A percentile compares a stretch with the other conserved stretches of the same genome.
Evolutionary conservation across 2,888 invertebrate genomes (phyloP).

Genomic region (Dendrolimus houi): DNA sequence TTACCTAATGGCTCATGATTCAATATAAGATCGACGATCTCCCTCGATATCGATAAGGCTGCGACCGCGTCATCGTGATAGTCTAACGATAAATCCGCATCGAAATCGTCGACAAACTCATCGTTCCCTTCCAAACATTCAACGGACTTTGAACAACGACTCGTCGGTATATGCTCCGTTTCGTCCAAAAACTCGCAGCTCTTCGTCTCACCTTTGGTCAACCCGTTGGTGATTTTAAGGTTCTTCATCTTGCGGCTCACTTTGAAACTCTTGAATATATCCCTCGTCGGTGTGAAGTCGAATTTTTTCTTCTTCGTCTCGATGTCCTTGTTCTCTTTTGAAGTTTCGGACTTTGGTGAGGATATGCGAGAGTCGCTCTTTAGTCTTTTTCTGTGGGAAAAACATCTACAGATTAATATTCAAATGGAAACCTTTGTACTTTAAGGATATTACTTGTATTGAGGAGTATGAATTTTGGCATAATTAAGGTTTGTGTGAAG

Average conservation of each 20-base stretch:
- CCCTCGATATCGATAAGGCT: constrained; percentile 47
- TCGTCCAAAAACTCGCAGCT: constrained; percentile 67
- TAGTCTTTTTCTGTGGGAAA: constrained; percentile 49
- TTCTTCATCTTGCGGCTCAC: constrained; percentile 60
- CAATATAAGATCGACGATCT: constrained; percentile 56
- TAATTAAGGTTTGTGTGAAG: too few relatives aligned
- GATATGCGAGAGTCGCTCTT: constrained; percentile 65
- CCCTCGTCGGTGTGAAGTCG: constrained; percentile 64
- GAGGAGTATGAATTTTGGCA: too few relatives aligned
- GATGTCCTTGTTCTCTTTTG: constrained; percentile 54
- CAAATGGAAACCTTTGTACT: too few relatives aligned
- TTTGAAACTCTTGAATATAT: constrained; percentile 66
- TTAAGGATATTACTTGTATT: too few relatives aligned
- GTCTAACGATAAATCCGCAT: constrained; percentile 46
- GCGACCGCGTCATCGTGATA: constrained; percentile 42
- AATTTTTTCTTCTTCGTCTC: constrained; percentile 68
- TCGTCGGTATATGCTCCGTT: constrained; percentile 35
- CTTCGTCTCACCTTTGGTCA: constrained; percentile 54
- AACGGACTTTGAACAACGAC: constrained; percentile 58
- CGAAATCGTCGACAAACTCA: constrained; percentile 34
- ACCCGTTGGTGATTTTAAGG: constrained; percentile 40
- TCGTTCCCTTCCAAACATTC: constrained; percentile 48
- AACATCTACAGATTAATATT: neutral
- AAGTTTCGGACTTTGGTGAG: constrained; percentile 50
- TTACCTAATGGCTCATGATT: constrained; percentile 38